These are phyloP conservation scores for Cyprinus carpio DNA, from an alignment of 2,113 vertebrate genomes.

Conservation along the genomic window DNA sequence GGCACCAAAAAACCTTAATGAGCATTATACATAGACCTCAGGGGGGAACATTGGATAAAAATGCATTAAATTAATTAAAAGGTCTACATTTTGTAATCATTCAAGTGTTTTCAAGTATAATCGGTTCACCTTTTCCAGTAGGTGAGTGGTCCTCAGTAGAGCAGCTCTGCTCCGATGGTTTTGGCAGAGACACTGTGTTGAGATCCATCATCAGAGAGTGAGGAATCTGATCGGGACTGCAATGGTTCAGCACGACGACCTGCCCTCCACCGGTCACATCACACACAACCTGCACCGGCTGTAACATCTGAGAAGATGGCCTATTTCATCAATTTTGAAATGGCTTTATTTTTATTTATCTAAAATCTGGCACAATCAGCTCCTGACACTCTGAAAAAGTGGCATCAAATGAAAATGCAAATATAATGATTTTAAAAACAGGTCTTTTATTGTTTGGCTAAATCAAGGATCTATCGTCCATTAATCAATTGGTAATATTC, in stretches of 20 bases:
- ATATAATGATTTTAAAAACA: background rate
- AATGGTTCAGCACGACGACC: conserved; percentile 50
- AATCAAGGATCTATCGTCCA: background rate
- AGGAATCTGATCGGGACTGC: conserved; percentile 35
- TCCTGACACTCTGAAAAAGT: background rate
- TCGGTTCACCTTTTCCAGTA: background rate
- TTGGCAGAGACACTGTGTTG: background rate
- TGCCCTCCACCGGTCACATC: conserved; percentile 47
- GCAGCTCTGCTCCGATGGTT: background rate
- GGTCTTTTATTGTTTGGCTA: background rate
- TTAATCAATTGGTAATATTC: background rate
- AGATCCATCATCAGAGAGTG: conserved; percentile 2
- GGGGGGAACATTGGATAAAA: background rate
- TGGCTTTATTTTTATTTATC: background rate
- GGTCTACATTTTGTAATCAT: background rate
- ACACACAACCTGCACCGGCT: conserved; percentile 51
- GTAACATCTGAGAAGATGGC: background rate
- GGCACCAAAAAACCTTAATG: background rate
- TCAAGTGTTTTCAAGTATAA: background rate
- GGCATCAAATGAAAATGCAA: background rate
- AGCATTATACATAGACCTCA: background rate
- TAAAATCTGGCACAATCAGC: background rate
- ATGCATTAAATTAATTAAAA: background rate
- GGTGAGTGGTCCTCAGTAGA: conserved; percentile 5
- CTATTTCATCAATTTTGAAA: background rate